Percentiles rank a stretch among this genome's conserved stretches.
Conservation (phyloP, 2,113 vertebrate species). For the Oncorhynchus mykiss region DNA sequence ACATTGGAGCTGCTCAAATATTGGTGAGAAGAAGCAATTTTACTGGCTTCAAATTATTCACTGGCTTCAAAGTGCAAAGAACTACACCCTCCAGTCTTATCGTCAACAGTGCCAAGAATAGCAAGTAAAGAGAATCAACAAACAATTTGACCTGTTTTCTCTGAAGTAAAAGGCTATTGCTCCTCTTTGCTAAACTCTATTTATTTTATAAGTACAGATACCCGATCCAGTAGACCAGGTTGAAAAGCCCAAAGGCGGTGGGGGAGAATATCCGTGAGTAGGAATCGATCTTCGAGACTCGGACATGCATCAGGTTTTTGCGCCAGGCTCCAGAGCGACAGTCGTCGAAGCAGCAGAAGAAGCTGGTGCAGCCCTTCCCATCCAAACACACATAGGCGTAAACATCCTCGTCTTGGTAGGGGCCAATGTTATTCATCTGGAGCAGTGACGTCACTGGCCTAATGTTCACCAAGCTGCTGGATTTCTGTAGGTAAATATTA, state of each 20-base stretch:
- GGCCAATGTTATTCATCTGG: conserved; percentile 86
- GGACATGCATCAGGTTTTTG: conserved; percentile 91
- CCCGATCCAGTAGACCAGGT: conserved; percentile 95
- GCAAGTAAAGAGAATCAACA: conserved; percentile 33
- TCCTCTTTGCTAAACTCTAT: conserved; percentile 26
- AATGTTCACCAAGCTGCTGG: conserved; percentile 73
- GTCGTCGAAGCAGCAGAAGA: conserved; percentile 97
- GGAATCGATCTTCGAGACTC: conserved; percentile 86
- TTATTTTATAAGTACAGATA: conserved; percentile 88
- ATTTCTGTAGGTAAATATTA: conserved; percentile 65
- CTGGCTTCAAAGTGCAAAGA: conserved; percentile 7
- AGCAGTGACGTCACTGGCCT: conserved; percentile 86
- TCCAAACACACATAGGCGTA: conserved; percentile 90
- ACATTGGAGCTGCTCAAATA: conserved; percentile 13
- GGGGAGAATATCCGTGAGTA: conserved; percentile 86
- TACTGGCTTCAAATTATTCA: background rate
- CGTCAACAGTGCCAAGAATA: conserved; percentile 20
- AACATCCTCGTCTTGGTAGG: conserved; percentile 82
- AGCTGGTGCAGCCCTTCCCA: conserved; percentile 92
- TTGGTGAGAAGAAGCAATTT: background rate
- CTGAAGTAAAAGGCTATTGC: conserved; percentile 28
- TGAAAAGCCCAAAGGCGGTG: conserved; percentile 93
- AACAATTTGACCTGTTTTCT: conserved; percentile 16
- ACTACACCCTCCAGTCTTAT: background rate
- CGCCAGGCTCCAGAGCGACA: conserved; percentile 92